phyloP scores from a whole-genome alignment of 2,797 vertebrate species.

The Alfaro cultratus region DNA sequence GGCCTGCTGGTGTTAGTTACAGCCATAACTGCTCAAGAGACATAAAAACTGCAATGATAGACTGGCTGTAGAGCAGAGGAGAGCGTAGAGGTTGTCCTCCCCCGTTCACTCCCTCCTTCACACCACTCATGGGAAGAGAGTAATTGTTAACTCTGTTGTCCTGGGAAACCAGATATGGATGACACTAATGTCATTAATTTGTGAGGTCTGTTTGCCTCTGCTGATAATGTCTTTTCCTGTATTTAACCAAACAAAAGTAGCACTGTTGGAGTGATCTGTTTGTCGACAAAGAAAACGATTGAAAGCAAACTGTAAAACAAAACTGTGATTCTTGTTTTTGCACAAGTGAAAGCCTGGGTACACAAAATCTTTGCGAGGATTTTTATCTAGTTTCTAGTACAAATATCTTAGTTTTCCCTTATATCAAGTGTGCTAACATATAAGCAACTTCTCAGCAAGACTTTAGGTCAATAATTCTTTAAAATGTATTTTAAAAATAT shows the following conservation, averaged over 20 bases:
- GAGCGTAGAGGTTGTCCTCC: slow-evolving; percentile 18
- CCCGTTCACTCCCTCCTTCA: slow-evolving; percentile 29
- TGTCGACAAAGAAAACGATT: neutral
- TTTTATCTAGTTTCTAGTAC: no score
- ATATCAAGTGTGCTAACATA: no score
- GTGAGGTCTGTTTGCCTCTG: slow-evolving; percentile 64
- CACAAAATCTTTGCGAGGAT: no score
- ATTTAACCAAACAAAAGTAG: slow-evolving; percentile 40
- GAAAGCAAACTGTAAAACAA: slow-evolving; percentile 2
- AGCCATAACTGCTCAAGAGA: slow-evolving; percentile 37
- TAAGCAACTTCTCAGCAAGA: no score
- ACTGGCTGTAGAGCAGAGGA: slow-evolving; percentile 14
- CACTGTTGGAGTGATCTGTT: slow-evolving; percentile 29
- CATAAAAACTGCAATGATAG: slow-evolving; percentile 29
- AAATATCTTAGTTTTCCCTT: no score
- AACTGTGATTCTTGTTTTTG: neutral
- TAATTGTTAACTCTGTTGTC: slow-evolving; percentile 49
- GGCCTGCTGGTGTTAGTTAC: slow-evolving; percentile 48
- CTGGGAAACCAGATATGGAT: slow-evolving; percentile 66
- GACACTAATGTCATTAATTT: slow-evolving; percentile 76
- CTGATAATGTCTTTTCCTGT: slow-evolving; percentile 61
- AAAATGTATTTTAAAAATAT: no score
- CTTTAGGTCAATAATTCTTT: no score
- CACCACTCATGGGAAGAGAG: slow-evolving; percentile 46
- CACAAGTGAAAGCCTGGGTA: neutral